phyloP scores from a whole-genome alignment of 53 echinoderm and acorn worm species.

The Actinopyga echinites region DNA sequence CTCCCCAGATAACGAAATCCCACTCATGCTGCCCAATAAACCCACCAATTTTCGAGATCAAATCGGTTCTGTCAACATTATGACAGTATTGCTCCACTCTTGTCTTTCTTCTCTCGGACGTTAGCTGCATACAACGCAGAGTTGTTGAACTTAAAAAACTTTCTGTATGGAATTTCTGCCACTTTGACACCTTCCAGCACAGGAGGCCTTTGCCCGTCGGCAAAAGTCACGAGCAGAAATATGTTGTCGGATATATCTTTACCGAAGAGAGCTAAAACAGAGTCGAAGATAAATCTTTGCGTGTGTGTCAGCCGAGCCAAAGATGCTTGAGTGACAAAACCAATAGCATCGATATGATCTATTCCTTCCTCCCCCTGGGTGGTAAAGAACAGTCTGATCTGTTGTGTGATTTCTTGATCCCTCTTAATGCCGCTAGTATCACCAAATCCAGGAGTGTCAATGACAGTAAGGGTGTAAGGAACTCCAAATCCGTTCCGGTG shows the following conservation, averaged over 20 bases:
- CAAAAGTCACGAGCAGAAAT: conserved; percentile 57
- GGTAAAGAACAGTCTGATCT: conserved; percentile 57
- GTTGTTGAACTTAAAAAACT: conserved; percentile 59
- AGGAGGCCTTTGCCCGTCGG: conserved; percentile 53
- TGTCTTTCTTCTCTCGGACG: neutral
- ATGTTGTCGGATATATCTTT: conserved; percentile 69
- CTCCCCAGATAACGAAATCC: too few species aligned
- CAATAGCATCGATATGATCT: conserved; percentile 72
- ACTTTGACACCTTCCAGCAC: conserved; percentile 54
- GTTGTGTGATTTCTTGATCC: conserved; percentile 61
- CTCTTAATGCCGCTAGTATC: conserved; percentile 63
- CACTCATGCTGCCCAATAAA: too few species aligned
- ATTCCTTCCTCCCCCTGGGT: conserved; percentile 30
- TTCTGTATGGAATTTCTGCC: conserved; percentile 41
- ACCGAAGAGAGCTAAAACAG: conserved; percentile 60
- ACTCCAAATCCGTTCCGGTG: neutral
- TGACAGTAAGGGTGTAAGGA: conserved; percentile 51
- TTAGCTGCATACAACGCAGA: conserved; percentile 57
- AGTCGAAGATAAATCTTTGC: conserved; percentile 60
- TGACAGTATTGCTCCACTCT: neutral
- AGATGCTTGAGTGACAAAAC: conserved; percentile 63
- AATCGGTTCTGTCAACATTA: too few species aligned
- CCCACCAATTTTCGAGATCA: too few species aligned
- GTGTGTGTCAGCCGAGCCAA: conserved; percentile 49
- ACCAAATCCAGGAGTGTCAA: conserved; percentile 68